Base-by-base conservation (phyloP, 1,140 invertebrate species). In the Phthorimaea operculella region DNA sequence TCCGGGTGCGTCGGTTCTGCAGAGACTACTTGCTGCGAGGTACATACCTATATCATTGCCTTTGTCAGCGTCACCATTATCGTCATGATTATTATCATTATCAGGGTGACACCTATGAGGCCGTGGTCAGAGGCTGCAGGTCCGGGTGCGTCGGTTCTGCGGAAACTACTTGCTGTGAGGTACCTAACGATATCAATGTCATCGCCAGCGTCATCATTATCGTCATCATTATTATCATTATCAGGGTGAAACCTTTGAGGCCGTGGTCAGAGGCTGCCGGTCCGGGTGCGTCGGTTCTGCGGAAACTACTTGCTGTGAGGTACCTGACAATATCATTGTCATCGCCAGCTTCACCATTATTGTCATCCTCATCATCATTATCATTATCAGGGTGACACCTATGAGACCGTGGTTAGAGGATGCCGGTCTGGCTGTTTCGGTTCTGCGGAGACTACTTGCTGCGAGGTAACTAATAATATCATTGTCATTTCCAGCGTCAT, bases 91-190 rank as follows among this genome's bases (percentile, higher is more conserved):
- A n/a, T n/a, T n/a, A n/a, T n/a, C n/a, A n/a, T n/a, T n/a, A n/a
- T n/a, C n/a, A 77, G 50, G 67, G 62, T 14, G 64, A 51, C 14
- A 44, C 62, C 0, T 76, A 73, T 42, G 74, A 79, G 44, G 68
- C 76, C 0, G 72, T 84, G 33, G 57, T 76, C 6, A 70, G 81
- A 4, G 78, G 79, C 15, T 84, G 81, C 33, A 64, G 72, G 16
- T 75, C 79, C 0, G 69, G 66, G 6, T 84, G 81, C 34, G 52
- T 79, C 1, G 71, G 68, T 0, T 66, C 76, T 4, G 58, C 79
- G 11, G 78, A 81, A 14, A 79, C 71, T 1, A 79, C 73, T 0
- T 84, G 81, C 51, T 84, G 81, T 60, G 76, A 81, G 58, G 81
- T 82, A 52, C 1, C 1, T 28, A 28, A 4, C n/a, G n/a, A n/a